Percentiles rank a stretch among this genome's conserved stretches.
Conservation (phyloP, 2,113 vertebrate species). For the Corythoichthys intestinalis region DNA sequence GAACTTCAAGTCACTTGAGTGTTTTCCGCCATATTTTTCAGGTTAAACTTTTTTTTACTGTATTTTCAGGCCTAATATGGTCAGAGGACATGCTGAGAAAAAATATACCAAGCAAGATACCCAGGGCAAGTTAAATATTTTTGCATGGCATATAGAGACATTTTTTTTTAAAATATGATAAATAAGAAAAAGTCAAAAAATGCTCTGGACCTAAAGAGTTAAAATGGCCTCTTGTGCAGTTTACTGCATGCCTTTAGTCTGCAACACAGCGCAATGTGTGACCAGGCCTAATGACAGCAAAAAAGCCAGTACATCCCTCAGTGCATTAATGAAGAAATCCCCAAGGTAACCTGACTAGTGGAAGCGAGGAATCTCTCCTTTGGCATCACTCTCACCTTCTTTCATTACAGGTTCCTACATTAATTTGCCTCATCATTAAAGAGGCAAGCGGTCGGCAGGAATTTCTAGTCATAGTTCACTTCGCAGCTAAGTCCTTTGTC, state of each 20-base stretch:
- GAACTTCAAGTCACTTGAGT: too few species aligned
- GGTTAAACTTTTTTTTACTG: too few species aligned
- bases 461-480: slow-evolving; percentile 41
- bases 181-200: too few species aligned
- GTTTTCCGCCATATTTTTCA: too few species aligned
- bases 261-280: neutral
- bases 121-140: too few species aligned
- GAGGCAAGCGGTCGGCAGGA: slow-evolving; percentile 27
- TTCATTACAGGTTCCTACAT: slow-evolving; percentile 23
- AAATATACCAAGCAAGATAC: too few species aligned
- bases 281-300: neutral
- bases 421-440: slow-evolving; percentile 45
- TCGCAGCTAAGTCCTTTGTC: slow-evolving; percentile 33
- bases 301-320: slow-evolving; percentile 2
- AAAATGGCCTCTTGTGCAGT: neutral
- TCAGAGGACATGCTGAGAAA: too few species aligned
- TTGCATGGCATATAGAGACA: too few species aligned
- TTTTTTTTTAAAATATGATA: too few species aligned
- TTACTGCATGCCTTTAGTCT: neutral
- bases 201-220: neutral
- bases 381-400: slow-evolving; percentile 1
- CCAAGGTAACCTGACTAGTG: slow-evolving; percentile 32
- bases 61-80: too few species aligned
- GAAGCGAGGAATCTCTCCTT: slow-evolving; percentile 13
- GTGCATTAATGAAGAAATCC: slow-evolving; percentile 25